Evolutionary conservation across 2,797 vertebrate species (phyloP).

Genomic region (Molossus alvarezi): DNA sequence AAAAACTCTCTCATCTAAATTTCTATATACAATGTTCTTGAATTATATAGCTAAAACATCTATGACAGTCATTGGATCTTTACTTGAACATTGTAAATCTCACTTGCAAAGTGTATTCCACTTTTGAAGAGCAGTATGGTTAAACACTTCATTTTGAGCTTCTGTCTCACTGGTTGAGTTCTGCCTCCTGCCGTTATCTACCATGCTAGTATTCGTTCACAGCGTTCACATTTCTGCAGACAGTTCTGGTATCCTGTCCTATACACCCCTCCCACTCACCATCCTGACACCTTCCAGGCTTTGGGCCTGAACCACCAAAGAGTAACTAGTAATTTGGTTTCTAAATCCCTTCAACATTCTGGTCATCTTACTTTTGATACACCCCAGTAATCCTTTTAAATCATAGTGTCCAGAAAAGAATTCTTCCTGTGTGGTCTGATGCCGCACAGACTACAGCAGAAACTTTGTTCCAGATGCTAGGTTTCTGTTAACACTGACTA

Average conservation of each 20-base stretch:
- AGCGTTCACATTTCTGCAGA: neutral
- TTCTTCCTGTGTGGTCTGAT: constrained; percentile 57
- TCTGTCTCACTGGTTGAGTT: neutral
- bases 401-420: neutral
- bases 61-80: neutral
- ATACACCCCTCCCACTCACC: neutral
- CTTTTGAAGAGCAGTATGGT: constrained; percentile 1
- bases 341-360: constrained; percentile 12
- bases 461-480: neutral
- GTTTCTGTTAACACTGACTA: neutral
- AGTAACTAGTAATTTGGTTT: constrained; percentile 18
- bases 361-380: constrained; percentile 49
- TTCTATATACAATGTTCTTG: neutral
- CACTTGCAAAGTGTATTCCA: constrained; percentile 1
- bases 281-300: neutral
- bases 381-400: neutral
- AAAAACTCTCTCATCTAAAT: constrained; percentile 20
- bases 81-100: constrained; percentile 23
- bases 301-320: neutral
- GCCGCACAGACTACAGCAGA: neutral
- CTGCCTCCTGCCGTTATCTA: neutral
- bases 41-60: constrained; percentile 32
- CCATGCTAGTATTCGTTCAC: neutral
- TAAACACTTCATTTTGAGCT: constrained; percentile 1
- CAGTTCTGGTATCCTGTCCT: neutral